Percentiles rank a stretch among this genome's conserved stretches.
Conservation (phyloP, 2,797 vertebrate species). For the Neosilurus mollespiculum region DNA sequence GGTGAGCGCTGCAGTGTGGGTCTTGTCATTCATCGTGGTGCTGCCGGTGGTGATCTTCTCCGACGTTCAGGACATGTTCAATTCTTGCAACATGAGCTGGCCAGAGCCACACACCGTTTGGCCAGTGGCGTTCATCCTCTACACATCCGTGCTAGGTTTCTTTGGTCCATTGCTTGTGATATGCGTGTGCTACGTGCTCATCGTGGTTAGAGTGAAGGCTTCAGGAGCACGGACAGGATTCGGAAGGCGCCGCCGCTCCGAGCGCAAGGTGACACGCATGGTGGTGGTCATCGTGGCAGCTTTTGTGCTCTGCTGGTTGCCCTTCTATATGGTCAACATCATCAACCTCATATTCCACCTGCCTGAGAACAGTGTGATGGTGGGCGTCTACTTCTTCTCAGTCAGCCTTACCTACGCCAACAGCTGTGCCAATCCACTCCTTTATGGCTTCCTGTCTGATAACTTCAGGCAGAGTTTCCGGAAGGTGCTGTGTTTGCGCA, state of each 20-base stretch:
- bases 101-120: slow-evolving; percentile 88
- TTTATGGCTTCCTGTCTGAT: slow-evolving; percentile 93
- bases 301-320: slow-evolving; percentile 94
- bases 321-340: slow-evolving; percentile 94
- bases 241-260: slow-evolving; percentile 85
- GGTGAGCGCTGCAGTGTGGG: slow-evolving; percentile 88
- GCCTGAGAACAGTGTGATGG: slow-evolving; percentile 84
- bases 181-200: slow-evolving; percentile 92
- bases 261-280: slow-evolving; percentile 92
- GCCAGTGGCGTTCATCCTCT: slow-evolving; percentile 91
- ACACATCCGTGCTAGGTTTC: slow-evolving; percentile 91
- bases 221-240: slow-evolving; percentile 83
- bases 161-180: slow-evolving; percentile 93
- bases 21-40: slow-evolving; percentile 88
- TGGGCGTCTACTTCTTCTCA: slow-evolving; percentile 90
- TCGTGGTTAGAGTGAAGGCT: slow-evolving; percentile 89
- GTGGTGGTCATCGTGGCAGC: slow-evolving; percentile 93
- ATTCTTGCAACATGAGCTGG: slow-evolving; percentile 96
- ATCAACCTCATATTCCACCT: slow-evolving; percentile 89
- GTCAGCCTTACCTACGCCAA: slow-evolving; percentile 93
- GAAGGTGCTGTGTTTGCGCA: slow-evolving; percentile 78
- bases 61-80: slow-evolving; percentile 85
- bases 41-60: slow-evolving; percentile 94
- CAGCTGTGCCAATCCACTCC: slow-evolving; percentile 94
- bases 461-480: slow-evolving; percentile 96